A percentile compares a stretch with the other conserved stretches of the same genome.
Conservation (phyloP, 92 coral and sea anemone genomes). For the Micromussa lordhowensis region DNA sequence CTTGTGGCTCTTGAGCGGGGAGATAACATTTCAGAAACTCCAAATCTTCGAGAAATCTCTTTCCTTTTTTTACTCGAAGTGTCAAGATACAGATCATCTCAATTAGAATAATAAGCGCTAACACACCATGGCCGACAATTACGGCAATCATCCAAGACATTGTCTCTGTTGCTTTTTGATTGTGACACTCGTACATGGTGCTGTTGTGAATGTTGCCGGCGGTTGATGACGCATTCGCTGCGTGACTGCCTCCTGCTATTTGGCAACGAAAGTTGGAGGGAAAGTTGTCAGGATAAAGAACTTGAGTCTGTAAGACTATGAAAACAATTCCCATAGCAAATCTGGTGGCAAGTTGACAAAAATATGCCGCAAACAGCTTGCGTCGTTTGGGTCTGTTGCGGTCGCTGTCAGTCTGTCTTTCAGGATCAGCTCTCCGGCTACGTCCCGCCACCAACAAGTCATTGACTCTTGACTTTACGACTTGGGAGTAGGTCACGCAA, state of each 20-base stretch:
- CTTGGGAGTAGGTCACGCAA: conserved; percentile 12
- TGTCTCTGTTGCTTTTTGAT: neutral
- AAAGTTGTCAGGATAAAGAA: conserved; percentile 9
- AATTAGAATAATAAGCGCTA: neutral
- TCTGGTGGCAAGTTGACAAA: neutral
- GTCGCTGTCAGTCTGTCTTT: too few species aligned
- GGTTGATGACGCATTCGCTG: neutral
- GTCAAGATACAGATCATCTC: neutral
- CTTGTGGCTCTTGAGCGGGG: neutral
- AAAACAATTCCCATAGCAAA: neutral
- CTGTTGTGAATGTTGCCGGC: neutral
- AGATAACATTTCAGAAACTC: neutral
- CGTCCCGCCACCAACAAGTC: neutral
- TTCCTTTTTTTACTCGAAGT: neutral
- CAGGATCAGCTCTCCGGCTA: too few species aligned
- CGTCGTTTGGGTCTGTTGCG: too few species aligned
- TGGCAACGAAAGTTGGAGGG: neutral
- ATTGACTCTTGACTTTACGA: conserved; percentile 16
- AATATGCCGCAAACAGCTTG: conserved; percentile 12
- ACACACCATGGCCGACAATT: conserved; percentile 1
- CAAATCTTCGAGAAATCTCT: neutral
- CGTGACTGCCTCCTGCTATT: neutral
- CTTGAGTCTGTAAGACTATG: conserved; percentile 12
- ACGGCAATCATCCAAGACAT: neutral
- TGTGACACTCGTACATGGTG: neutral